Conservation (phyloP, 2,888 invertebrate species). For the Brenthis ino region DNA sequence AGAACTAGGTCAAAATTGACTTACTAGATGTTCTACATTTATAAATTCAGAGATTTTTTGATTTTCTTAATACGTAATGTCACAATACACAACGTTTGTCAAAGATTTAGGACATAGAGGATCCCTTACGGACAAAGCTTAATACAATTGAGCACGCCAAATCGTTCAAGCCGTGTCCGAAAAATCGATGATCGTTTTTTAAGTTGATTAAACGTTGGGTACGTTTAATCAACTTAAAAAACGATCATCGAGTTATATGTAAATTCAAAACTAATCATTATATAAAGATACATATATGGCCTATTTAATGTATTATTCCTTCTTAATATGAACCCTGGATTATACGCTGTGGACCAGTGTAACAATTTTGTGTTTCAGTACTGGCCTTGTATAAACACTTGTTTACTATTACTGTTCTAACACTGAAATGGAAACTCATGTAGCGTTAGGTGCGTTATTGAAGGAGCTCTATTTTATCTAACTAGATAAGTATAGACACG, state of each 20-base stretch:
- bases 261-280: too few relatives aligned
- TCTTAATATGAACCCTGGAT: background rate
- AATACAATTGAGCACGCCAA: too few relatives aligned
- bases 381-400: conserved; percentile 3
- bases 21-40: background rate
- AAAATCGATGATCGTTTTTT: too few relatives aligned
- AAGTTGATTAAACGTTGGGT: too few relatives aligned
- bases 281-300: background rate
- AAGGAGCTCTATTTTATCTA: conserved; percentile 37
- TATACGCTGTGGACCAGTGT: too few relatives aligned
- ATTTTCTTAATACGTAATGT: too few relatives aligned
- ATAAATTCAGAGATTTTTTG: background rate
- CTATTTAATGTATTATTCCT: background rate
- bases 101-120: background rate
- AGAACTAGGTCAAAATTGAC: background rate
- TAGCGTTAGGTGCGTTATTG: conserved; percentile 25
- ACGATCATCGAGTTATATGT: too few relatives aligned
- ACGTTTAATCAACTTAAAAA: too few relatives aligned
- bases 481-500: conserved; percentile 31
- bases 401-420: conserved; percentile 15
- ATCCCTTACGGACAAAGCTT: too few relatives aligned
- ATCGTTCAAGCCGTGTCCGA: too few relatives aligned
- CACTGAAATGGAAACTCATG: conserved; percentile 51
- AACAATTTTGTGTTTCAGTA: conserved; percentile 30
- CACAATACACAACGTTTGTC: background rate